Conservation (phyloP, 2,888 invertebrate species). For the Melieria picta region DNA sequence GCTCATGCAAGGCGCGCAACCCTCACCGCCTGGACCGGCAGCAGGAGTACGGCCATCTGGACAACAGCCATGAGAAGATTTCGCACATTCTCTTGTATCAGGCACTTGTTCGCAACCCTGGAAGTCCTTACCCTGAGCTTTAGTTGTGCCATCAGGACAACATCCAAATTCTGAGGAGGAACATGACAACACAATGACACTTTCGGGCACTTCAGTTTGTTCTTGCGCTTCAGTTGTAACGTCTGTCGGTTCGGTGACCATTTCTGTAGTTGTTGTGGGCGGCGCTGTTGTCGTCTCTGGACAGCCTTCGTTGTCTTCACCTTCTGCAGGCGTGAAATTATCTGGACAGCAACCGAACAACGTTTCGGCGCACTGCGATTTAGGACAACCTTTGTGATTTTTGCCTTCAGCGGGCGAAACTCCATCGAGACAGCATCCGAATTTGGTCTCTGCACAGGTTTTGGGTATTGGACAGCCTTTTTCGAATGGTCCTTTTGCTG, state of each 20-base stretch:
- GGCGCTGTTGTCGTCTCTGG: constrained; percentile 70
- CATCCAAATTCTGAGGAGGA: constrained; percentile 70
- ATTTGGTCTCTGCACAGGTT: constrained; percentile 80
- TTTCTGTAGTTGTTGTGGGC: constrained; percentile 53
- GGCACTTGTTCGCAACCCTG: constrained; percentile 52
- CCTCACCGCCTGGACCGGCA: constrained; percentile 75
- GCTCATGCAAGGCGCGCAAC: constrained; percentile 78
- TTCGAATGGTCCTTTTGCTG: constrained; percentile 84
- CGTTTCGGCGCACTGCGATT: constrained; percentile 77
- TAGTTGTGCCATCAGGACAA: constrained; percentile 75
- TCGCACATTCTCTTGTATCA: constrained; percentile 67
- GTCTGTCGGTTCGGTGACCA: constrained; percentile 46
- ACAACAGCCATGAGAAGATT: constrained; percentile 79
- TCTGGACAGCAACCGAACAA: constrained; percentile 90
- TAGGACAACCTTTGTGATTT: constrained; percentile 79
- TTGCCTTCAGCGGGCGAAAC: constrained; percentile 81
- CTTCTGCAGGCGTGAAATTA: constrained; percentile 78
- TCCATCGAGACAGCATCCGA: constrained; percentile 85
- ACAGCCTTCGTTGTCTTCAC: constrained; percentile 84
- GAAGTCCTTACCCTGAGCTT: constrained; percentile 71
- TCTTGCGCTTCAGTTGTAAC: constrained; percentile 40
- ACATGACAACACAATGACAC: constrained; percentile 60
- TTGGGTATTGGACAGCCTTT: constrained; percentile 78
- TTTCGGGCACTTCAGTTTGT: constrained; percentile 35
- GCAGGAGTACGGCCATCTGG: constrained; percentile 75